Evolutionary conservation across 2,113 vertebrate genomes (phyloP).

Genomic region (Oceanites oceanicus): DNA sequence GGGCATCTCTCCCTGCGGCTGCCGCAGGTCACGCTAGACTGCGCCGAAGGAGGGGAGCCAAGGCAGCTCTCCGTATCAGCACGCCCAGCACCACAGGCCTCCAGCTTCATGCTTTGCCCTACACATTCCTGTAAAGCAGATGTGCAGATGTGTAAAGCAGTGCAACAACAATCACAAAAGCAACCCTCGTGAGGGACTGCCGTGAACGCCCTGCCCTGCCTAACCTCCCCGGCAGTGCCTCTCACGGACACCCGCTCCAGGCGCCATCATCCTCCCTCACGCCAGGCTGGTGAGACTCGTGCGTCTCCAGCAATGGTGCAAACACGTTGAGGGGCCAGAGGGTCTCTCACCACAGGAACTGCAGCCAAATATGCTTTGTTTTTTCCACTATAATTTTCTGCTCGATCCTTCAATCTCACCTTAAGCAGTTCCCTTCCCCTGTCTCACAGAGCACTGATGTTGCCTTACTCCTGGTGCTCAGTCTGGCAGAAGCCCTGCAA

Average conservation of each 20-base stretch:
- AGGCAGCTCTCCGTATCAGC: neutral
- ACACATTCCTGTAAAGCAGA: neutral
- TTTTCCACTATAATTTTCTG: neutral
- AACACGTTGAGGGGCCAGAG: neutral
- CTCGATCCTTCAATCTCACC: neutral
- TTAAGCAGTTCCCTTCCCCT: neutral
- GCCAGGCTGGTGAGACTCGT: rapidly evolving
- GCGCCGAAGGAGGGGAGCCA: neutral
- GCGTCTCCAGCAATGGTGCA: neutral
- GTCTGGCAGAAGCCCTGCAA: neutral
- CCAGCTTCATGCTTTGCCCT: neutral
- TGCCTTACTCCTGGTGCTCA: neutral
- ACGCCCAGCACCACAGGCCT: rapidly evolving
- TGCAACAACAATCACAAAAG: neutral
- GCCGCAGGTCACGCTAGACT: rapidly evolving
- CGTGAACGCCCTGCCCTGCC: neutral
- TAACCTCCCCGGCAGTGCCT: neutral
- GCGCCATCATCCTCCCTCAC: neutral
- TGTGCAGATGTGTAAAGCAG: too few species aligned
- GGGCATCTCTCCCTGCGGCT: neutral
- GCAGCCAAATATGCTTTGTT: neutral
- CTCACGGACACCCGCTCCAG: rapidly evolving
- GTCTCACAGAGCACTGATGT: neutral
- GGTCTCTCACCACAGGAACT: neutral
- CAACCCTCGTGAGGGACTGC: neutral